Evolutionary conservation across 2,888 invertebrate genomes (phyloP).

Genomic region (Synergus umbraculus): DNA sequence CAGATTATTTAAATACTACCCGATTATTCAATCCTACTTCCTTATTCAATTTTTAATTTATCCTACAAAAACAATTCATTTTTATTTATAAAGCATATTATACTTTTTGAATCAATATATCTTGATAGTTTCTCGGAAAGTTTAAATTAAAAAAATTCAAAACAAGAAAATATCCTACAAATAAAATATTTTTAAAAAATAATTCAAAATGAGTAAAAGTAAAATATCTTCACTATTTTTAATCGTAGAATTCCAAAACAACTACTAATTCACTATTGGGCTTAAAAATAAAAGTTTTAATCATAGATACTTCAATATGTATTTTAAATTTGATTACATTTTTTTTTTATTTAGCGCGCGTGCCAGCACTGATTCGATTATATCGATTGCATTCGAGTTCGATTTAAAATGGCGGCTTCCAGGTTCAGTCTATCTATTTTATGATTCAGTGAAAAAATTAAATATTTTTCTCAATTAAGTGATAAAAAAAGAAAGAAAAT

Average conservation of each 20-base stretch:
- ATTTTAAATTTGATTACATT: not conserved
- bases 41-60: no score
- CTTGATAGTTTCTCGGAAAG: not conserved
- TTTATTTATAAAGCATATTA: no score
- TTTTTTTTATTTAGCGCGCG: not conserved
- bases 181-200: not conserved
- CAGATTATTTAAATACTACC: no score
- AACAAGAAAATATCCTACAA: not conserved
- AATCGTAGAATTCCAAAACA: not conserved
- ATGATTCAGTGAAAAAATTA: not conserved
- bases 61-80: no score
- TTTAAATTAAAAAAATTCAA: not conserved
- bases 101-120: not conserved
- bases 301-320: not conserved
- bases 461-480: not conserved
- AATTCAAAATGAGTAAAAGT: not conserved
- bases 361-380: not conserved
- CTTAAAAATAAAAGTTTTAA: not conserved
- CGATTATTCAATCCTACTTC: no score
- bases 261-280: not conserved
- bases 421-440: not conserved
- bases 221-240: not conserved
- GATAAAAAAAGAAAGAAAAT: not conserved
- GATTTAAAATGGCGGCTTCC: not conserved
- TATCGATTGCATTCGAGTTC: not conserved